These are phyloP conservation scores for Porites evermanni DNA, from an alignment of 92 coral and sea anemone species.

Conservation along the genomic window DNA sequence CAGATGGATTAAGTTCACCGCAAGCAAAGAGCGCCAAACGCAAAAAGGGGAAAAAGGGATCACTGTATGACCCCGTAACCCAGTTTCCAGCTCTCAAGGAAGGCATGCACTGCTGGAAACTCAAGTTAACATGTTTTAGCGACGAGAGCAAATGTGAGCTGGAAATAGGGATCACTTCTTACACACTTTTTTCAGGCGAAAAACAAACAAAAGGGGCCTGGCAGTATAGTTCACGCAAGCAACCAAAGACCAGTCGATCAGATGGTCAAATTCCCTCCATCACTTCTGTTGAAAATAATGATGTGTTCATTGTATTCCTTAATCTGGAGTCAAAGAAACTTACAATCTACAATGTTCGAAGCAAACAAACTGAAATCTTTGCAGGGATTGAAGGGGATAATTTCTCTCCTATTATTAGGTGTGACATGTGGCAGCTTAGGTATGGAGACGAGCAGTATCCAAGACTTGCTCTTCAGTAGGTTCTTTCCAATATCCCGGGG, in stretches of 20 bases:
- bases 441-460: too few relatives aligned
- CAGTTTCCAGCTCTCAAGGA: background rate
- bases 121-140: background rate
- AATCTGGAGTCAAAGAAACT: slow-evolving; percentile 11
- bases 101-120: slow-evolving; percentile 22
- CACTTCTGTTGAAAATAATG: background rate
- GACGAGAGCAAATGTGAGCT: background rate
- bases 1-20: background rate
- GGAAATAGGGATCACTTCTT: background rate
- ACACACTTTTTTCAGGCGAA: background rate
- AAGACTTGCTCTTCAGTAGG: too few relatives aligned
- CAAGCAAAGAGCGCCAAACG: background rate
- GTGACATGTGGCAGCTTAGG: background rate
- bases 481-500: too few relatives aligned
- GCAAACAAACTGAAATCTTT: slow-evolving; percentile 15
- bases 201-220: background rate
- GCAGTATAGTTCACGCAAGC: background rate
- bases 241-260: background rate
- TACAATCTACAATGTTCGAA: slow-evolving; percentile 10
- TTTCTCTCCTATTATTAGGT: background rate
- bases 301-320: slow-evolving; percentile 27
- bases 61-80: background rate
- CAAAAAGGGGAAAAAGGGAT: background rate
- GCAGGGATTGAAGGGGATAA: slow-evolving; percentile 11
- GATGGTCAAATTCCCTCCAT: background rate